Evolutionary conservation across 2,113 vertebrate genomes (phyloP).

Genomic region (Dipodomys spectabilis): DNA sequence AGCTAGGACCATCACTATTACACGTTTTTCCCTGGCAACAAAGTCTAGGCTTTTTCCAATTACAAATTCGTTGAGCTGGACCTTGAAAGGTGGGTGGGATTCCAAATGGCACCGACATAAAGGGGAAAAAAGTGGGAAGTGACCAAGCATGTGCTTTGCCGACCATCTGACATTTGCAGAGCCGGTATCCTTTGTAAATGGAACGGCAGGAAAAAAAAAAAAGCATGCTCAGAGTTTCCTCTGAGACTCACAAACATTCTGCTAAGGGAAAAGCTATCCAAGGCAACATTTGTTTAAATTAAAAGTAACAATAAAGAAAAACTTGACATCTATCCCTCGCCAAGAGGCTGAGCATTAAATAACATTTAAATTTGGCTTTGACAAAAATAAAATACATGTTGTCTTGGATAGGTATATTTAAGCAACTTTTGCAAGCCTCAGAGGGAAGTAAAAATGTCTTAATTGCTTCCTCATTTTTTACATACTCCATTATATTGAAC

Average conservation of each 20-base stretch:
- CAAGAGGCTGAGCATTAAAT: conserved; percentile 70
- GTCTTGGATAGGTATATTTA: conserved; percentile 69
- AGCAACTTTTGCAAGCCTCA: conserved; percentile 58
- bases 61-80: conserved; percentile 14
- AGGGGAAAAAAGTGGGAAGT: conserved; percentile 24
- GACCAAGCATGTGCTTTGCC: background rate
- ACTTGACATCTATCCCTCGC: conserved; percentile 70
- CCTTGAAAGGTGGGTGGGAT: conserved; percentile 1
- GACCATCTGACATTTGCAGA: background rate
- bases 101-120: conserved; percentile 67
- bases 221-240: conserved; percentile 64
- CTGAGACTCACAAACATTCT: conserved; percentile 78
- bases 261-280: conserved; percentile 72
- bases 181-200: conserved; percentile 52
- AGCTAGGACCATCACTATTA: background rate
- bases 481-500: conserved; percentile 50
- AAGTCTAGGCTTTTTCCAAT: background rate
- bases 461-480: conserved; percentile 65
- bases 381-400: conserved; percentile 67
- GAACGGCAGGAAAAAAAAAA: conserved; percentile 1
- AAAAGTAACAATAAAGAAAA: conserved; percentile 80
- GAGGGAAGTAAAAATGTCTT: conserved; percentile 68
- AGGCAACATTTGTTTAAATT: conserved; percentile 80
- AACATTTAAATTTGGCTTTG: conserved; percentile 77
- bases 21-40: background rate